Conservation (phyloP, 2,113 vertebrate genomes). For the Archilochus colubris region DNA sequence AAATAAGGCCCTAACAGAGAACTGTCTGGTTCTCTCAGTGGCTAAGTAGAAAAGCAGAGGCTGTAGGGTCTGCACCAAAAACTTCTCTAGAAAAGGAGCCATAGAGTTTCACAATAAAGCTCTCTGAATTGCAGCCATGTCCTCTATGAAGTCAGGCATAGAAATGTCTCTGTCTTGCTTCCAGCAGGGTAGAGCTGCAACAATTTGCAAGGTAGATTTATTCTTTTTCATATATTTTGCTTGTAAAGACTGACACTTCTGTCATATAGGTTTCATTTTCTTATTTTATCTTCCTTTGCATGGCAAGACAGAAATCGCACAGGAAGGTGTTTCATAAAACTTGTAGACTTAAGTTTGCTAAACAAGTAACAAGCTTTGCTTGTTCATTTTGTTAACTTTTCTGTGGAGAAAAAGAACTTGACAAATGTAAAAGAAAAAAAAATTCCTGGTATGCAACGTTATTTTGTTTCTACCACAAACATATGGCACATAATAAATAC, state of each 20-base stretch:
- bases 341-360: not conserved
- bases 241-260: not conserved
- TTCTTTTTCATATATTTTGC: not conserved
- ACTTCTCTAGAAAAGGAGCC: not conserved
- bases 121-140: not conserved
- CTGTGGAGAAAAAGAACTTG: too few species aligned
- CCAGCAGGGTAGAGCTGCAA: not conserved
- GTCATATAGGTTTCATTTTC: not conserved
- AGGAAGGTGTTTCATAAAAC: not conserved
- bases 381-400: too few species aligned
- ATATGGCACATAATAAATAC: too few species aligned
- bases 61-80: not conserved
- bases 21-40: not conserved
- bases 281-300: not conserved
- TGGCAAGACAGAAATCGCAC: not conserved
- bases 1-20: not conserved
- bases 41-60: not conserved
- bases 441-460: too few species aligned
- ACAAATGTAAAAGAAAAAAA: too few species aligned
- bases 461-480: too few species aligned
- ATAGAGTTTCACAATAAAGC: not conserved
- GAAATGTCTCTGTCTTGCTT: not conserved
- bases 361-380: not conserved
- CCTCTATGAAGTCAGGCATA: not conserved
- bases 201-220: not conserved